Base-by-base conservation (phyloP, 2,797 vertebrate species). In the Enteromius treurensis region DNA sequence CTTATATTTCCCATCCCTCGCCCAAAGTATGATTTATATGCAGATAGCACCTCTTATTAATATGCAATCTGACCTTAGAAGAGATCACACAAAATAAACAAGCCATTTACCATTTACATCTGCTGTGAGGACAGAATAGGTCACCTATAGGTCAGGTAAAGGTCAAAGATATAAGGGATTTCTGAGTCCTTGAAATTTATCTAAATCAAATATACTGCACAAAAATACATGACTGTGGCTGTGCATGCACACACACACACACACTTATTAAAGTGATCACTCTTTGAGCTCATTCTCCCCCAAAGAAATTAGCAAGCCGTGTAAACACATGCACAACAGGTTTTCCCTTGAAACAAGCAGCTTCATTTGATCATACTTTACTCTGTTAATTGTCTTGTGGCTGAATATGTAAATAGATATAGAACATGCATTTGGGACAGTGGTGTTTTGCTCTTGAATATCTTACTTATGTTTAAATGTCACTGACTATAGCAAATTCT, bases 41-140 rank as follows among this genome's bases (percentile, higher is more conserved):
- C 82, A 45, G 68, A 65, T 62, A 70, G 55, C 84, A 47, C 81
- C 69, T 62, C 79, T 87, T 69, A 71, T 84, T 84, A 87, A 87
- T 87, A 82, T 85, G 83, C 58, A 42, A 42, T 85, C 83, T 88
- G 86, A 88, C 81, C 84, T 86, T 85, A 85, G 62, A 76, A 17
- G 62, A 88, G 75, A 77, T 69, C 55, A 32, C 37, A 69, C 9
- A 9, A 34, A 77, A 82, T 86, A 84, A 78, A 77, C 69, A 84
- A 84, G 14, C 62, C 82, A 84, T 84, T 88, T 88, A 84, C 29
- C 62, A 51, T 79, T 80, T 55, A 53, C 65, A 26, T 58, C 21
- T 70, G 47, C 23, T 14, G 6, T 68, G 67, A 47, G 75, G 65
- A 47, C 65, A 40, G 81, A 68, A 77, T 77, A 76, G 49, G 81